Evolutionary conservation across 2,797 vertebrate genomes (phyloP).

Genomic region (Aratinga solstitialis): DNA sequence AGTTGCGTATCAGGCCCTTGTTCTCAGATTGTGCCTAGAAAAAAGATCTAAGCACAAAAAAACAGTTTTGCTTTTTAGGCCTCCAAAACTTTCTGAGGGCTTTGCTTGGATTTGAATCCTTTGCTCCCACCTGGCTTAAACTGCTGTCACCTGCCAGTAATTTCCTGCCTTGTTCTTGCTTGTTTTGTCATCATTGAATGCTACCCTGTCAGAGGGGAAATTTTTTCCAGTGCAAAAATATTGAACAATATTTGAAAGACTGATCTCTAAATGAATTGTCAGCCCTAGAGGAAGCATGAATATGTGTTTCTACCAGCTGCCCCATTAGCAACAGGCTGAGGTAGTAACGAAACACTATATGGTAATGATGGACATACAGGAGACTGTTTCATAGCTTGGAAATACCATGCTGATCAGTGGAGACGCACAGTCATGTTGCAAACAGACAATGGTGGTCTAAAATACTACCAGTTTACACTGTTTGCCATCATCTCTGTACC

Average conservation of each 20-base stretch:
- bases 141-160: background rate
- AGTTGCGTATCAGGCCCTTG: accelerated
- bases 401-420: background rate
- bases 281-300: background rate
- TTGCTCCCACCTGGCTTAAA: background rate
- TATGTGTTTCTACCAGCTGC: background rate
- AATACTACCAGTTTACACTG: background rate
- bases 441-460: background rate
- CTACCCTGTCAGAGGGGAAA: background rate
- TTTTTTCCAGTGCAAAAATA: background rate
- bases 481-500: background rate
- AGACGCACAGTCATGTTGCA: background rate
- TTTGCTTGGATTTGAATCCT: background rate
- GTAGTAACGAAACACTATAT: background rate
- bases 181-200: background rate
- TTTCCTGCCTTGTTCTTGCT: background rate
- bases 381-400: background rate
- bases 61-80: background rate
- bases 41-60: background rate
- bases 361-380: background rate
- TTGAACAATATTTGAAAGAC: background rate
- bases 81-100: background rate
- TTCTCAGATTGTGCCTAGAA: background rate
- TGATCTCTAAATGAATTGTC: background rate
- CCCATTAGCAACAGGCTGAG: background rate